Evolutionary conservation across 2,888 invertebrate species (phyloP), one percentile per base, ranked within the genome.

Genomic region (Andrena haemorrhoa): DNA sequence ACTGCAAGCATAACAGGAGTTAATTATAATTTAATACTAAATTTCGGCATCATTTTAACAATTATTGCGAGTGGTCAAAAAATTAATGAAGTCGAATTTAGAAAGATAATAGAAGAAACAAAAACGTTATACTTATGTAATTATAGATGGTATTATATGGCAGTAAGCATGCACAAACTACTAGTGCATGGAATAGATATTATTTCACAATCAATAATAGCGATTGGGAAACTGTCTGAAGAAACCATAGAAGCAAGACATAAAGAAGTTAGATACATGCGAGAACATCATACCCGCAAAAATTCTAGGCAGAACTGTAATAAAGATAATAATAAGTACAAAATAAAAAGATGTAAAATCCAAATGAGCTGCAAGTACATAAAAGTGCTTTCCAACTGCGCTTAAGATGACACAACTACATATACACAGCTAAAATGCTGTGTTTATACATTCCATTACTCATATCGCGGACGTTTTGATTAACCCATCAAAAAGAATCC

Each of bases 71-170:
- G 53, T 49, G 60, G 51, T 20, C 20, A 31, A 49, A 26, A 49
- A 51, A 61, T 72, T 23, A 31, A 60, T 60, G 16, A 20, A 5
- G 12, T 26, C 23, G 60, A 60, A 49, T 72, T 72, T 61, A 23
- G 10, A n/a, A 29, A 3, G 23, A 26, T 61, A 29, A 47, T 49
- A 29, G 3, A 47, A 6, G 71, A 72, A 29, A 72, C 71, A 16
- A 26, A 41, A 41, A 12, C 33, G 16, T 20, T 53, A 8, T 63
- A 63, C 31, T 31, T 71, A 61, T 41, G 4, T n/a, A 12, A 47
- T 31, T 72, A 72, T 20, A 29, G 23, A 6, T 72, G 71, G 63
- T 63, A 61, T 72, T 61, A 72, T n/a, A 71, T 71, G 47, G 7
- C 51, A 2, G 33, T 31, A 16, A 61, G 20, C n/a, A 60, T 71